Evolutionary conservation across 1,140 invertebrate genomes (phyloP).

Genomic region (Ptiloglossa arizonensis): DNA sequence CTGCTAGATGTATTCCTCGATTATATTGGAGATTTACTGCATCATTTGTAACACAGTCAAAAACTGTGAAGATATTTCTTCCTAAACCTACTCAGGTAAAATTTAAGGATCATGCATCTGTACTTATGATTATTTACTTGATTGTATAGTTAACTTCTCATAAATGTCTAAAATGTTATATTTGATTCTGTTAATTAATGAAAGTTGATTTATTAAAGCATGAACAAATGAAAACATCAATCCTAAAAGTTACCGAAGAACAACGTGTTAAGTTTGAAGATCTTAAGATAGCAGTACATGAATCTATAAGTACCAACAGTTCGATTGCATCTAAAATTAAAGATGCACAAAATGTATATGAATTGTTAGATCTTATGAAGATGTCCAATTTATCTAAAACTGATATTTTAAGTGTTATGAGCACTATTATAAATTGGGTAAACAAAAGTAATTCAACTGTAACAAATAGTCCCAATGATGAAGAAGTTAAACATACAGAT

Average conservation of each 20-base stretch:
- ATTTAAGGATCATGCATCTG: not conserved
- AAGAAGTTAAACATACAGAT: not conserved
- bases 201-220: not conserved
- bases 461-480: not conserved
- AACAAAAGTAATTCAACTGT: not conserved
- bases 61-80: not conserved
- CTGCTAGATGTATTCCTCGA: slow-evolving; percentile 46
- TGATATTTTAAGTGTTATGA: not conserved
- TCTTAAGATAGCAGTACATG: not conserved
- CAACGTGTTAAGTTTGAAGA: not conserved
- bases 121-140: not conserved
- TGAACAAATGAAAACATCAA: too few relatives aligned
- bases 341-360: slow-evolving; percentile 60
- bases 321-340: slow-evolving; percentile 20
- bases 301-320: not conserved
- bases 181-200: not conserved
- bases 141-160: not conserved
- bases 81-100: slow-evolving; percentile 54
- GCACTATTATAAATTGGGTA: not conserved
- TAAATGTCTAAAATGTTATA: not conserved
- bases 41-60: slow-evolving; percentile 37
- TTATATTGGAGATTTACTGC: slow-evolving; percentile 47
- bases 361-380: slow-evolving; percentile 52
- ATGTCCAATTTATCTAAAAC: slow-evolving; percentile 24
- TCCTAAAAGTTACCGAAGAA: fast-evolving